Evolutionary conservation across 1,140 invertebrate species (phyloP), one percentile per base, ranked within the genome.

Genomic region (Solenopsis fugax): DNA sequence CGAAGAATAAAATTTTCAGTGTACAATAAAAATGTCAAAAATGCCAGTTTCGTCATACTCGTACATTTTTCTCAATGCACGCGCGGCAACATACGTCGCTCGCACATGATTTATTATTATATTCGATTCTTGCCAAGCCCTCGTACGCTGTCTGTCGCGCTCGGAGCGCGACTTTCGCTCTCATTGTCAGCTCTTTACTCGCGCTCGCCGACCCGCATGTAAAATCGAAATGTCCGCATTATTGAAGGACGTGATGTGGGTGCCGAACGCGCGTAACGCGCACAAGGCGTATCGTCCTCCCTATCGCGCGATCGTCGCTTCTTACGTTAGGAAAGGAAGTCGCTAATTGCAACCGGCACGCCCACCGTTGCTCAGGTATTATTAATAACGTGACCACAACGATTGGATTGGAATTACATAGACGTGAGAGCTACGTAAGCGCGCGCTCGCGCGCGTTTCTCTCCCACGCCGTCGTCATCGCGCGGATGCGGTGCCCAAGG

Each of bases 391-490:
- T 21, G 60, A 77, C 72, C 62, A 48, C 73, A 21, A 54, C 29
- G 73, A 77, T 56, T 41, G 84, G 73, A 85, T 62, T 85, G 60
- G 64, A 88, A 88, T 91, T 88, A 86, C 64, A 56, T 75, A 80
- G 65, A 87, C 84, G 87, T 84, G 90, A 85, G 71, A 24, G 48
- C 86, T 62, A 85, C 81, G 80, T 75, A 88, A 90, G 86, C 73
- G 58, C 86, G 85, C 37, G 62, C 80, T 16, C 6, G 52, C 52
- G n/a, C n/a, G n/a, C n/a, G n/a, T n/a, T n/a, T 54, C 85, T 91
- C 88, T 91, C 90, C 85, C 89, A 92, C 88, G 84, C 87, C 21
- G 41, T 48, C 29, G 54, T 54, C 54, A 9, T 10, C 12, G 18
- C 50, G 29, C 29, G 16, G 21, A 78, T 50, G 58, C 29, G 37